Conservation (phyloP, 2,113 vertebrate species). For the Indicator indicator region DNA sequence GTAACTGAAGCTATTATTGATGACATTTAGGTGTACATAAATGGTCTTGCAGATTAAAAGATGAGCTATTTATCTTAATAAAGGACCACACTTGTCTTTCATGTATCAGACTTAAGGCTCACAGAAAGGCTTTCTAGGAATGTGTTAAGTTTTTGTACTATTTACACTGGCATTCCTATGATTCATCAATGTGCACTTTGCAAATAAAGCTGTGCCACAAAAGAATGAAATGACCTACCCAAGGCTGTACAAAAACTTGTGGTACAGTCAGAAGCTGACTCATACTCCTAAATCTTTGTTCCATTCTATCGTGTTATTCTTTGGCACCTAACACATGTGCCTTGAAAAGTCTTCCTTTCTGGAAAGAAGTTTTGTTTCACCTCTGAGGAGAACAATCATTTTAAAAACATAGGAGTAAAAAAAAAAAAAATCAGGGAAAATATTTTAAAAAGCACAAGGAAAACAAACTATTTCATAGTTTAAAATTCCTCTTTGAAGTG, state of each 20-base stretch:
- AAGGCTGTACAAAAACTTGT: background rate
- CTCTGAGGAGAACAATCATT: background rate
- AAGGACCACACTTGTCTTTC: background rate
- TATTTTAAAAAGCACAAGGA: conserved; percentile 49
- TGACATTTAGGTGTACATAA: background rate
- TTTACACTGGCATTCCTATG: background rate
- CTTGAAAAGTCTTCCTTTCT: background rate
- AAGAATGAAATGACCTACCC: background rate
- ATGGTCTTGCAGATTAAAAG: background rate
- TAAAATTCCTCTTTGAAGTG: conserved; percentile 65
- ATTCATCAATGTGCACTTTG: background rate
- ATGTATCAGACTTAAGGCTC: background rate
- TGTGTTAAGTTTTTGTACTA: background rate
- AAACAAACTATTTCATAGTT: conserved; percentile 71
- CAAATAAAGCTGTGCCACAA: background rate
- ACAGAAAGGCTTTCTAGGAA: conserved; percentile 22
- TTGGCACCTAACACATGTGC: background rate
- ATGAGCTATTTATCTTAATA: background rate
- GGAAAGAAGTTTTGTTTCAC: background rate
- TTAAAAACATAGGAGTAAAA: conserved; percentile 14
- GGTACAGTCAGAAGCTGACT: background rate
- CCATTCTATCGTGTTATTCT: background rate
- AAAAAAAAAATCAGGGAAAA: background rate
- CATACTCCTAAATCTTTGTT: background rate
- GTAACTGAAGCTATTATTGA: background rate